Conservation (phyloP, 2,113 vertebrate species). For the Pipra filicauda region DNA sequence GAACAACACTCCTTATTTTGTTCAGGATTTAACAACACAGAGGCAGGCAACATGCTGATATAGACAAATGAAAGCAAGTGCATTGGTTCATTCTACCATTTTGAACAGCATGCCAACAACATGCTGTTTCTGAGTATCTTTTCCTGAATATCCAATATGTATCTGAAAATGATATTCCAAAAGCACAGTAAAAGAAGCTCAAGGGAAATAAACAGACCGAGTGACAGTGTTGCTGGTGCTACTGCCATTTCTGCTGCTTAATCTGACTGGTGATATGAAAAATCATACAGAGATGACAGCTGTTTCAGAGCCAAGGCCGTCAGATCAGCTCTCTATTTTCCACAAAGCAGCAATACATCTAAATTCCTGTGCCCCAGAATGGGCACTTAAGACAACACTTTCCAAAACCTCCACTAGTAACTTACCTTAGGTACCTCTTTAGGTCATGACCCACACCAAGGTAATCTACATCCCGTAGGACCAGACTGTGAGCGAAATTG, state of each 20-base stretch:
- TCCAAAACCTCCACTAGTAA: not conserved
- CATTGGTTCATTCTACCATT: not conserved
- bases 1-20: not conserved
- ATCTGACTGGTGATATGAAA: not conserved
- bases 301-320: not conserved
- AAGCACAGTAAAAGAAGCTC: not conserved
- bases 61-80: not conserved
- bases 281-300: not conserved
- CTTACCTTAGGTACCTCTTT: not conserved
- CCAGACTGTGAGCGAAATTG: not conserved
- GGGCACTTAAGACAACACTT: not conserved
- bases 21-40: not conserved
- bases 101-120: not conserved
- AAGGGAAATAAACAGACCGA: not conserved
- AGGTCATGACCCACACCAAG: not conserved
- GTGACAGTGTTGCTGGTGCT: not conserved
- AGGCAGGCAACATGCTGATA: not conserved
- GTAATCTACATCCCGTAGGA: not conserved
- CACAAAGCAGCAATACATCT: not conserved
- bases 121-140: not conserved
- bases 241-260: not conserved
- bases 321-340: not conserved
- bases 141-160: not conserved
- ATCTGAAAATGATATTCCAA: not conserved
- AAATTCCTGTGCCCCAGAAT: not conserved